A percentile compares a stretch with the other conserved stretches of the same genome.
Evolutionary conservation across 2,113 vertebrate genomes (phyloP).

Genomic region (Podarcis muralis): DNA sequence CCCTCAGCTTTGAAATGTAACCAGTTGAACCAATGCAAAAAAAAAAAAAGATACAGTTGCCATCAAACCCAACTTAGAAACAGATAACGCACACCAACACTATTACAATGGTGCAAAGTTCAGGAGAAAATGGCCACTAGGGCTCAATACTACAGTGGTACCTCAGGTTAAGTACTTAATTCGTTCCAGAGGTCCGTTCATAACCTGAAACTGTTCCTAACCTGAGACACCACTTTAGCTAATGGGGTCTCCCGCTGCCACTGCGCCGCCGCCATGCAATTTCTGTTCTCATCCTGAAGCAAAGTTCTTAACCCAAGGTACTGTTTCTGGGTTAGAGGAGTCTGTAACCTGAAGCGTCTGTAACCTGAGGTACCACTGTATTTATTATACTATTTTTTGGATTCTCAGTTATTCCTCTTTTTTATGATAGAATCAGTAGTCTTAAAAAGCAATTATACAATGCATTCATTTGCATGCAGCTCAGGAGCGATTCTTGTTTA

Average conservation of each 20-base stretch:
- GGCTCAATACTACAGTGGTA: background rate
- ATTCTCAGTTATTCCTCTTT: slow-evolving; percentile 33
- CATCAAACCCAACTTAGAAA: background rate
- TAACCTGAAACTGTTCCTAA: too few relatives aligned
- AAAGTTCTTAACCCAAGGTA: too few relatives aligned
- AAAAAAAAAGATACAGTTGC: background rate
- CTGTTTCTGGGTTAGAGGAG: too few relatives aligned
- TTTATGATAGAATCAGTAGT: slow-evolving; percentile 22
- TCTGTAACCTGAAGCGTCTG: too few relatives aligned
- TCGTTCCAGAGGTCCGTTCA: too few relatives aligned
- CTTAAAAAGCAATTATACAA: slow-evolving; percentile 2
- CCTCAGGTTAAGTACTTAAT: too few relatives aligned
- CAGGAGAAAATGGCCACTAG: slow-evolving; percentile 6
- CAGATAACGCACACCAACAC: background rate
- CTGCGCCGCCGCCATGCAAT: too few relatives aligned
- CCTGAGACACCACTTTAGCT: too few relatives aligned
- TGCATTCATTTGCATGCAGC: slow-evolving; percentile 10
- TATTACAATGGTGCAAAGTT: background rate
- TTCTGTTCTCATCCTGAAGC: too few relatives aligned
- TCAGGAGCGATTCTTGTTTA: background rate
- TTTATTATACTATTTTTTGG: slow-evolving; percentile 41
- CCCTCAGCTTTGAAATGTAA: slow-evolving; percentile 17
- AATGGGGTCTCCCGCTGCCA: too few relatives aligned
- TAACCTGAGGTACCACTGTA: too few relatives aligned
- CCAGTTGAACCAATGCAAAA: background rate